These are phyloP conservation scores for Trematomus loennbergii DNA, from an alignment of 2,113 vertebrate species.

Conservation along the genomic window DNA sequence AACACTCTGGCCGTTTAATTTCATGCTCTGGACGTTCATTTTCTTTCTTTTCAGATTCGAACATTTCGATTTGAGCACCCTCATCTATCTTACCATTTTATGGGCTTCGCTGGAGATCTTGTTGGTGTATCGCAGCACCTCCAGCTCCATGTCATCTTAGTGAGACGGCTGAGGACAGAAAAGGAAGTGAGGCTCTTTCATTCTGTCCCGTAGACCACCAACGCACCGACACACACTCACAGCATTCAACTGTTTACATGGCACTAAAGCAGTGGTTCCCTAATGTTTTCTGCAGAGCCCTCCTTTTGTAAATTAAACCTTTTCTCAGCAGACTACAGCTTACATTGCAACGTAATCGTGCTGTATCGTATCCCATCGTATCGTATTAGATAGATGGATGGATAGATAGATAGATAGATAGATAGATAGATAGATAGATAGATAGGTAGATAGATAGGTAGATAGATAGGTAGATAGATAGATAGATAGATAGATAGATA, in stretches of 20 bases:
- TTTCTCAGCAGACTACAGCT: too few relatives aligned
- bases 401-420: too few relatives aligned
- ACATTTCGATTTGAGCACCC: neutral
- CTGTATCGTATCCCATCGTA: too few relatives aligned
- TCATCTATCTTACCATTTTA: conserved; percentile 87
- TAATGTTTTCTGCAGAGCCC: too few relatives aligned
- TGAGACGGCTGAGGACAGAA: conserved; percentile 86
- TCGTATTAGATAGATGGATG: too few relatives aligned
- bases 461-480: too few relatives aligned
- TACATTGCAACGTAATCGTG: too few relatives aligned
- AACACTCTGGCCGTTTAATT: conserved; percentile 20
- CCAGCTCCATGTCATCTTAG: conserved; percentile 97
- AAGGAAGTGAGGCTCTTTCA: neutral
- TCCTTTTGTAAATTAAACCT: neutral
- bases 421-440: too few relatives aligned
- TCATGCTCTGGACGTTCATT: neutral
- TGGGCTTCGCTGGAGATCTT: conserved; percentile 97
- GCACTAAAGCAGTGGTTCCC: neutral
- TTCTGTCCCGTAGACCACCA: neutral
- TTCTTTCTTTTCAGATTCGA: neutral
- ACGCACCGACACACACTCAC: too few relatives aligned
- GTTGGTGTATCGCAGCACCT: conserved; percentile 96
- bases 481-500: too few relatives aligned
- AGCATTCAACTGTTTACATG: neutral
- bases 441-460: too few relatives aligned